Conservation (phyloP, 2,113 vertebrate genomes). For the Felis chaus region DNA sequence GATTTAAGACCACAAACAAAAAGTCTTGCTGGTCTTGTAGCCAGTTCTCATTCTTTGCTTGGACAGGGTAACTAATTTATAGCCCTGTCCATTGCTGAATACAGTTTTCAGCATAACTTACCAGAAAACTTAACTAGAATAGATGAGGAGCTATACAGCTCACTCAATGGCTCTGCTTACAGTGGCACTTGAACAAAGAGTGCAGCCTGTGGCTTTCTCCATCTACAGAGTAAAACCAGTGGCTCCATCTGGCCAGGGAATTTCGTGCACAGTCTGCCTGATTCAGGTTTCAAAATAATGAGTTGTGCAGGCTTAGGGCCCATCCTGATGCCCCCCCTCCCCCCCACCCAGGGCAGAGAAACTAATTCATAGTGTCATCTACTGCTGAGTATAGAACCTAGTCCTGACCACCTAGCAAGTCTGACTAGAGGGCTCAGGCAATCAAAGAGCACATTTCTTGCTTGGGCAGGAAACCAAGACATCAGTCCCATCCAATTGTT, state of each 20-base stretch:
- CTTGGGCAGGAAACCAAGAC: neutral
- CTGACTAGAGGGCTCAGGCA: neutral
- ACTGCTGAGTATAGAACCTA: neutral
- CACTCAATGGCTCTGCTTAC: neutral
- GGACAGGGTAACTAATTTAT: neutral
- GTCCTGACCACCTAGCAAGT: neutral
- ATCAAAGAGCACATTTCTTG: neutral
- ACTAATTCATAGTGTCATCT: neutral
- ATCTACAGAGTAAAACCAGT: neutral
- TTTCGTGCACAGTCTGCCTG: neutral
- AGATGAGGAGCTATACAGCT: neutral
- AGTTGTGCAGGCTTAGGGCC: neutral
- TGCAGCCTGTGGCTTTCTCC: neutral
- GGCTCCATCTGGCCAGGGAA: neutral
- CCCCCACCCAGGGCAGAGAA: neutral
- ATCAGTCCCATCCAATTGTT: neutral
- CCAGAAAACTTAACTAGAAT: neutral
- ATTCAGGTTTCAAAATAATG: neutral
- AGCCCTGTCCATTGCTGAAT: neutral
- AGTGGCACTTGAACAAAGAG: neutral
- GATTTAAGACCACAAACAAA: neutral
- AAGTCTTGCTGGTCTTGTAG: neutral
- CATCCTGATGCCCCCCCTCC: neutral
- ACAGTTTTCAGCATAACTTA: neutral
- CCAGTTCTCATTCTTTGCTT: neutral